Conservation (phyloP, 2,888 invertebrate species). For the Meandrusa payeni region DNA sequence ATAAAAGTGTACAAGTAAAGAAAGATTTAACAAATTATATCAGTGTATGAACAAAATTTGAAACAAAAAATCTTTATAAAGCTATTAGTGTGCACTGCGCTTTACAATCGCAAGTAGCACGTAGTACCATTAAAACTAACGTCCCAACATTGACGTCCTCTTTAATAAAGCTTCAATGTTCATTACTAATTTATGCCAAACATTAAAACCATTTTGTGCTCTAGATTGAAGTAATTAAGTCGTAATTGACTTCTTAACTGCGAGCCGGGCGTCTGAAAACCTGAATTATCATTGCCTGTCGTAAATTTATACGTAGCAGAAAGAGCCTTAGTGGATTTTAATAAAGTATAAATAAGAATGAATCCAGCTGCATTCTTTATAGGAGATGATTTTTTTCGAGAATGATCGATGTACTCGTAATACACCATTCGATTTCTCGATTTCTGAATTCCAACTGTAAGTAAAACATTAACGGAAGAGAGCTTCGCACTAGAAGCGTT, state of each 20-base stretch:
- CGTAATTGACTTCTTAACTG: neutral
- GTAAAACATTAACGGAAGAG: too few species aligned
- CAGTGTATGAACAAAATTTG: too few species aligned
- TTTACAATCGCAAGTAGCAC: constrained; percentile 13
- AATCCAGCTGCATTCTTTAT: too few species aligned
- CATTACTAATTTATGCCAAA: constrained; percentile 14
- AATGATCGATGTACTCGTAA: too few species aligned
- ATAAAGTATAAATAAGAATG: constrained; percentile 1
- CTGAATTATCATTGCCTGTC: neutral
- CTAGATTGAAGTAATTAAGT: constrained; percentile 1
- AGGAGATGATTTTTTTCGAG: too few species aligned
- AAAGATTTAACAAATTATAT: too few species aligned
- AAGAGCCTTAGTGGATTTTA: neutral
- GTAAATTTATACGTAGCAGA: neutral
- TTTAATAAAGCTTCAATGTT: constrained; percentile 9
- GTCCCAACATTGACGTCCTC: constrained; percentile 13
- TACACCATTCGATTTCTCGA: too few species aligned
- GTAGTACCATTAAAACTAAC: constrained; percentile 16
- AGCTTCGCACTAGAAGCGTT: too few species aligned
- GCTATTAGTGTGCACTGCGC: neutral
- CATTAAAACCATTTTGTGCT: constrained; percentile 14
- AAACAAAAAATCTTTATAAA: too few species aligned
- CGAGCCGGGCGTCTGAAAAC: neutral
- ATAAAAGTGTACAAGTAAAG: too few species aligned
- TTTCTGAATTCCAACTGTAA: too few species aligned